Evolutionary conservation across 64 coral and sea anemone genomes (phyloP).

Genomic region (Montipora capricornis): DNA sequence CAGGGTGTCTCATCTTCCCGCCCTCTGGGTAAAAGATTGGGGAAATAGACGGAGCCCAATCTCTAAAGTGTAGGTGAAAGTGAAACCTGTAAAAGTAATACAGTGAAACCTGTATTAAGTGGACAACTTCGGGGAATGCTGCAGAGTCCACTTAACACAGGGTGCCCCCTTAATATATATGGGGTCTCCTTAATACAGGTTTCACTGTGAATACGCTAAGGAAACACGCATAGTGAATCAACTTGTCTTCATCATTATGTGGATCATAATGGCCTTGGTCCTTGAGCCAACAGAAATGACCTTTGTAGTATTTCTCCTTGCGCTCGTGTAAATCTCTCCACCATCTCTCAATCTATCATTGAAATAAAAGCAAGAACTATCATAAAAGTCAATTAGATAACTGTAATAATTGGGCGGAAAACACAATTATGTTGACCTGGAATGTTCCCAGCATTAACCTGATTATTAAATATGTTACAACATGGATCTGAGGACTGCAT

Average conservation of each 20-base stretch:
- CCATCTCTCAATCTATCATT: slow-evolving; percentile 76
- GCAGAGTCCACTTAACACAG: too few species aligned
- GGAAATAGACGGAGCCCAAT: background rate
- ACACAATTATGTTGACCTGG: background rate
- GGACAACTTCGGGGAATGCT: too few species aligned
- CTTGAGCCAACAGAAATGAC: slow-evolving; percentile 76
- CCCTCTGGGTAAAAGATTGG: too few species aligned
- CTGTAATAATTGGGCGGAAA: too few species aligned
- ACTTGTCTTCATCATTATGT: slow-evolving; percentile 70
- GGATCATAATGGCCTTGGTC: slow-evolving; percentile 79
- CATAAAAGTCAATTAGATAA: background rate
- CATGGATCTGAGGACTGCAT: background rate
- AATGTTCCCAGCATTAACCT: background rate
- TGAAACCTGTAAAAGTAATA: too few species aligned
- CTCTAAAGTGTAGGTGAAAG: background rate
- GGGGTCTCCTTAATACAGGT: too few species aligned
- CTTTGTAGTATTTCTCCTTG: slow-evolving; percentile 75
- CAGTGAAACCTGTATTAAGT: too few species aligned
- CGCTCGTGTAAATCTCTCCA: slow-evolving; percentile 79
- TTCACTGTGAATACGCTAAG: background rate
- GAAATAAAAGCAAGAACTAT: background rate
- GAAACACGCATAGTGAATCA: background rate
- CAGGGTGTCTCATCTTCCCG: too few species aligned
- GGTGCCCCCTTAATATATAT: too few species aligned
- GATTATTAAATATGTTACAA: background rate